These are phyloP conservation scores for Metacarcinus magister DNA, from an alignment of 2,888 invertebrate species.

Conservation along the genomic window DNA sequence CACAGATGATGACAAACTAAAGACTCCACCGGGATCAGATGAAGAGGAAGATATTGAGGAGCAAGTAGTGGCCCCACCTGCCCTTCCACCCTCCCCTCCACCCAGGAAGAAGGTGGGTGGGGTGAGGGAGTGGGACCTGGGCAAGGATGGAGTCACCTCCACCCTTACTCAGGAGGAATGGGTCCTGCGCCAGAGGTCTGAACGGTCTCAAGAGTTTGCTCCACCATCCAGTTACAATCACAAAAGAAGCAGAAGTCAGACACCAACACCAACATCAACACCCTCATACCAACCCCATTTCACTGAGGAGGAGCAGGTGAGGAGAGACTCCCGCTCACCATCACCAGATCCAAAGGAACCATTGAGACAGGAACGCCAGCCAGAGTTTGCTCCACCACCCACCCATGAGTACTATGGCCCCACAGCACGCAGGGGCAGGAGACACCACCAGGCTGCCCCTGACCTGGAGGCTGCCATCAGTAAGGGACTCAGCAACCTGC, in stretches of 20 bases:
- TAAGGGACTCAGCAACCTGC: slow-evolving; percentile 65
- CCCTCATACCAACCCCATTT: neutral
- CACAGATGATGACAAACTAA: slow-evolving; percentile 75
- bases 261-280: neutral
- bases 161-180: slow-evolving; percentile 80
- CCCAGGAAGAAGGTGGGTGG: slow-evolving; percentile 85
- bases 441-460: neutral
- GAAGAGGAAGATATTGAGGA: slow-evolving; percentile 81
- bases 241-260: neutral
- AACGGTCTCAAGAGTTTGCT: slow-evolving; percentile 91
- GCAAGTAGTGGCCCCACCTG: slow-evolving; percentile 55
- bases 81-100: slow-evolving; percentile 56
- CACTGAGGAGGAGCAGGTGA: neutral
- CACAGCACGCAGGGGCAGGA: neutral
- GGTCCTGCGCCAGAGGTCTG: slow-evolving; percentile 86
- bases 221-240: slow-evolving; percentile 86
- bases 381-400: slow-evolving; percentile 73
- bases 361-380: neutral
- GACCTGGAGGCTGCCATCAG: slow-evolving; percentile 71
- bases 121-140: slow-evolving; percentile 90
- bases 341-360: slow-evolving; percentile 41
- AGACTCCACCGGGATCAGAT: slow-evolving; percentile 81
- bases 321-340: neutral
- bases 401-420: slow-evolving; percentile 75
- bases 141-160: slow-evolving; percentile 86